Base-by-base conservation (phyloP, 2,797 vertebrate species). In the Falco peregrinus region DNA sequence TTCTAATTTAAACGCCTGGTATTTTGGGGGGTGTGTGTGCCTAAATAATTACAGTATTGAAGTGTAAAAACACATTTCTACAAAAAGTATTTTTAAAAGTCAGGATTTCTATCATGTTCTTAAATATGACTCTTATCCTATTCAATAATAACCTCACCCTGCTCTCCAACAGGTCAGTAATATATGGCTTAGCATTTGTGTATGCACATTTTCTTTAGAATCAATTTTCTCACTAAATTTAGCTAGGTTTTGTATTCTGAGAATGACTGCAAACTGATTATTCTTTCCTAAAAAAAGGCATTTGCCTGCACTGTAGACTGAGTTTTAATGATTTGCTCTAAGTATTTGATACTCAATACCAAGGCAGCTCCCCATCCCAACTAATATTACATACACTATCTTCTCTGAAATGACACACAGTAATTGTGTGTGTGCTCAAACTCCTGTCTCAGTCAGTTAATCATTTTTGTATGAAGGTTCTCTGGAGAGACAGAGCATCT, bases 371-470 rank as follows among this genome's bases (percentile, higher is more conserved):
- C 48, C 41, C 24, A 29, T 43, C 65, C 37, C 31, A 61, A 57
- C 37, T 80, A 70, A 43, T 87, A 68, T 31, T 79, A 77, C 45
- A 57, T 26, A 47, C 33, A 29, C 18, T 51, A 20, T 60, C 53
- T 80, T 82, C 47, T 53, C 47, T 84, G 14, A 53, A 68, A 12
- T 75, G 73, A 53, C 47, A 92, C 50, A 54, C 53, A 80, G 28
- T 87, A 94, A 89, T 87, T 50, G n/a, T 50, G 39, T 50, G 31
- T 83, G 81, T 68, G 75, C 65, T 87, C 78, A 68, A 67, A 86
- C 50, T 87, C 21, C 86, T 84, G 45, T 63, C 65, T 89, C 79
- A 89, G 88, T 35, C 83, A 93, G 63, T 94, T 92, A 91, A 93
- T 85, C 57, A 71, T 81, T 92, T 94, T 68, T 90, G 29, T 68